phyloP scores from a whole-genome alignment of 2,888 invertebrate genomes.

The Drosophila kanekoi region DNA sequence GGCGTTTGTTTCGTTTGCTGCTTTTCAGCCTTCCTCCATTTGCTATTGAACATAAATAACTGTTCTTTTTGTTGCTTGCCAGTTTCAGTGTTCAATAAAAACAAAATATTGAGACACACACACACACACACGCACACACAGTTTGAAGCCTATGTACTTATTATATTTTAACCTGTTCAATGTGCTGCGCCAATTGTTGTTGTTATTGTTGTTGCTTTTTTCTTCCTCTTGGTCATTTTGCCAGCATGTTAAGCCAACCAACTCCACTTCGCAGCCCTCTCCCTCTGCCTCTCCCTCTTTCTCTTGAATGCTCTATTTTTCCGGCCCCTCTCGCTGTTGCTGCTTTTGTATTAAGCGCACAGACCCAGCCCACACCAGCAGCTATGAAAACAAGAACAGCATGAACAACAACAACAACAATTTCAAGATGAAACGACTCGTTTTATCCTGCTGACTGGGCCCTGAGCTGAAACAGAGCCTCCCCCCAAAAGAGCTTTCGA shows the following conservation, averaged over 20 bases:
- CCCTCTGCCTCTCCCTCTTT: too few species aligned
- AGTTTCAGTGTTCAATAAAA: constrained; percentile 30
- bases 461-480: constrained; percentile 33
- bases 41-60: constrained; percentile 40
- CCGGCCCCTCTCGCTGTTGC: neutral
- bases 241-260: constrained; percentile 32
- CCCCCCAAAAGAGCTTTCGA: constrained; percentile 19
- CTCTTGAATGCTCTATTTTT: neutral
- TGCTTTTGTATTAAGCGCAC: constrained; percentile 63
- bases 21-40: neutral
- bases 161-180: constrained; percentile 76
- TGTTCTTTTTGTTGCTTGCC: constrained; percentile 20
- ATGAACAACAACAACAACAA: constrained; percentile 18
- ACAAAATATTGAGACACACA: constrained; percentile 8
- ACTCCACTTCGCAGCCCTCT: neutral
- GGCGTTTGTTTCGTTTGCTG: neutral
- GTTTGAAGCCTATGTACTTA: constrained; percentile 47
- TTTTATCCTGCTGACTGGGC: constrained; percentile 75
- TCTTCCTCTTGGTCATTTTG: constrained; percentile 36
- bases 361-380: constrained; percentile 46
- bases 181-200: constrained; percentile 56
- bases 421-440: constrained; percentile 65
- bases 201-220: constrained; percentile 18
- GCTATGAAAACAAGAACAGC: constrained; percentile 12
- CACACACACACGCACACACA: constrained; percentile 4